These are phyloP conservation scores for Drosophila prolongata DNA, from an alignment of 2,888 invertebrate genomes.

Conservation along the genomic window DNA sequence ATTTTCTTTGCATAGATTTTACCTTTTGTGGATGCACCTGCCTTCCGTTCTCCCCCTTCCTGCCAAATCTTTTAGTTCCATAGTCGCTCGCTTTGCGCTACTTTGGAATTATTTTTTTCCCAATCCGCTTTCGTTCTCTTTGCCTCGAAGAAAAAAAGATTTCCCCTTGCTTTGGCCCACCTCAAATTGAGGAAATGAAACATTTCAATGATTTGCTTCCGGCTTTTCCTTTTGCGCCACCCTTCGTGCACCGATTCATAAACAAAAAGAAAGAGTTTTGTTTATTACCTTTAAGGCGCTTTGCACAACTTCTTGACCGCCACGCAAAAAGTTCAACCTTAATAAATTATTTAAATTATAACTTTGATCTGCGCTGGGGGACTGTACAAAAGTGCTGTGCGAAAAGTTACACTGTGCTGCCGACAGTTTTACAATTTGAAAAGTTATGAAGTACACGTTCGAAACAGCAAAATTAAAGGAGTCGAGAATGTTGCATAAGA, in stretches of 20 bases:
- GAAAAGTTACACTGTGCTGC: conserved; percentile 38
- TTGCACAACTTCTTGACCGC: conserved; percentile 36
- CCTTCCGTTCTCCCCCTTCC: conserved; percentile 2
- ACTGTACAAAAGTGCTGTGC: conserved; percentile 2
- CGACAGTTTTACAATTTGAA: not conserved
- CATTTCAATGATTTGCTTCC: conserved; percentile 74
- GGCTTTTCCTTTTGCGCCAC: conserved; percentile 44
- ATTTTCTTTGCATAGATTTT: conserved; percentile 41
- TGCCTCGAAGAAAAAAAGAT: conserved; percentile 29
- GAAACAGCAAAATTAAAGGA: too few species aligned
- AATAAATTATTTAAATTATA: conserved; percentile 52
- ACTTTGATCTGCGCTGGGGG: conserved; percentile 31
- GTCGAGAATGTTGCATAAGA: too few species aligned
- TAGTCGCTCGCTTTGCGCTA: conserved; percentile 18
- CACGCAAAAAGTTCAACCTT: conserved; percentile 26
- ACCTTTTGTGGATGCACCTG: conserved; percentile 40
- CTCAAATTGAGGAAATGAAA: conserved; percentile 72
- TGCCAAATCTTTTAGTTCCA: conserved; percentile 3
- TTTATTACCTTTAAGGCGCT: conserved; percentile 42
- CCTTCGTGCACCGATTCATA: conserved; percentile 21
- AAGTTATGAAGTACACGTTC: too few species aligned
- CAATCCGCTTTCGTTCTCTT: conserved; percentile 40
- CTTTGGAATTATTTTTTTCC: conserved; percentile 35
- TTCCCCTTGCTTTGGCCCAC: conserved; percentile 32
- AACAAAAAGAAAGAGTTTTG: conserved; percentile 42